Conservation (phyloP, 1,140 invertebrate species). For the Yoshiicerus persimilis region DNA sequence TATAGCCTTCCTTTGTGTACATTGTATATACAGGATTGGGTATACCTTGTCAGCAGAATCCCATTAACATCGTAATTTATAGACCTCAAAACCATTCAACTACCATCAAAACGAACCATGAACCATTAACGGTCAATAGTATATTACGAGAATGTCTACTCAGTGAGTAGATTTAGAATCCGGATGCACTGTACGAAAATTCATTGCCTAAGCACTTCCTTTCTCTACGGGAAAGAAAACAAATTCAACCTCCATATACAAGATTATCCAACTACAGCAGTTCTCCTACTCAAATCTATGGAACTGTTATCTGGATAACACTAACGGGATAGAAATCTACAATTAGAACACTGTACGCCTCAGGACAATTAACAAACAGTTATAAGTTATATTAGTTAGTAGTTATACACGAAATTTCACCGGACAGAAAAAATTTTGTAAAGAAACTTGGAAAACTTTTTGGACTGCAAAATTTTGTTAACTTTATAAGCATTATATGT, state of each 20-base stretch:
- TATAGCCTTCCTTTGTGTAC: not conserved
- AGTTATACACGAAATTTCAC: too few relatives aligned
- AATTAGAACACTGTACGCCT: too few relatives aligned
- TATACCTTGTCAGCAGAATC: slow-evolving; percentile 3
- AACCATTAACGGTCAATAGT: slow-evolving; percentile 1
- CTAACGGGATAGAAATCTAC: too few relatives aligned
- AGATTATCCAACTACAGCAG: not conserved
- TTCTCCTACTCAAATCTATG: too few relatives aligned
- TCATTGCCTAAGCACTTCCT: slow-evolving; percentile 7
- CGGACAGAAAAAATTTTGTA: too few relatives aligned
- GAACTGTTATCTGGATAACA: too few relatives aligned
- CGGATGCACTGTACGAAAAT: not conserved
- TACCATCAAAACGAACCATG: slow-evolving; percentile 9
- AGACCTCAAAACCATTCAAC: slow-evolving; percentile 15
- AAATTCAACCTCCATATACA: not conserved
- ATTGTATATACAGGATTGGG: not conserved
- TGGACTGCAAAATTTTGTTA: too few relatives aligned
- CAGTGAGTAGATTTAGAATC: not conserved
- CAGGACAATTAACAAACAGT: too few relatives aligned
- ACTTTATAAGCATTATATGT: too few relatives aligned
- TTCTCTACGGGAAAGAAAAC: not conserved
- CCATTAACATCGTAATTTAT: slow-evolving; percentile 20
- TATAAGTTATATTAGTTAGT: too few relatives aligned
- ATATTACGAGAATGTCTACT: not conserved
- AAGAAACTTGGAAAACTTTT: too few relatives aligned